These are phyloP conservation scores for Pagetopsis macropterus DNA, from an alignment of 2,797 vertebrate species.

Conservation along the genomic window DNA sequence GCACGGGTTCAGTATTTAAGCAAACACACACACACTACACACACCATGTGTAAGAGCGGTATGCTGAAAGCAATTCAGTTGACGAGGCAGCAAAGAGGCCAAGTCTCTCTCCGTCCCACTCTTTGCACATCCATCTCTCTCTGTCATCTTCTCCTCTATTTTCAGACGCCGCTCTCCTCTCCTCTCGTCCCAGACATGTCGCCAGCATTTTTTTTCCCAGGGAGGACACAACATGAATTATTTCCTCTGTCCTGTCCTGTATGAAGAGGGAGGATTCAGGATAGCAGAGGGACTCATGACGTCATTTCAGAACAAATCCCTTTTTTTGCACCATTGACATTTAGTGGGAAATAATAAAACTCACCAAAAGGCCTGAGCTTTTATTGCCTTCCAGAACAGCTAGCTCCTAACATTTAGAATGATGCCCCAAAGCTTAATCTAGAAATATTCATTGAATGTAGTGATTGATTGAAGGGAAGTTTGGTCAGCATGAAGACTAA, in stretches of 20 bases:
- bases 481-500: background rate
- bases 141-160: conserved; percentile 45
- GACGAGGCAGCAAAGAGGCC: conserved; percentile 26
- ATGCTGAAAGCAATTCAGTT: conserved; percentile 44
- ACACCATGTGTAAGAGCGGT: background rate
- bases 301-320: background rate
- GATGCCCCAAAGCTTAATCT: background rate
- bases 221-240: conserved; percentile 63
- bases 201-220: conserved; percentile 32
- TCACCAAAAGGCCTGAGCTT: too few species aligned
- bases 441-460: background rate
- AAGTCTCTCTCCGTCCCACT: conserved; percentile 29
- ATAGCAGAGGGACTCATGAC: conserved; percentile 27
- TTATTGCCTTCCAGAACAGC: too few species aligned
- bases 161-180: conserved; percentile 49
- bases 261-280: conserved; percentile 37
- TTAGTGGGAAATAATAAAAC: background rate
- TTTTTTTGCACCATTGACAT: background rate
- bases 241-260: conserved; percentile 52
- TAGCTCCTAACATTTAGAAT: background rate
- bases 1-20: background rate
- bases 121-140: conserved; percentile 32
- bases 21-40: background rate
- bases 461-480: background rate
- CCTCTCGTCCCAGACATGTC: conserved; percentile 58